Evolutionary conservation across 2,113 vertebrate species (phyloP).

Genomic region (Labeo rohita): DNA sequence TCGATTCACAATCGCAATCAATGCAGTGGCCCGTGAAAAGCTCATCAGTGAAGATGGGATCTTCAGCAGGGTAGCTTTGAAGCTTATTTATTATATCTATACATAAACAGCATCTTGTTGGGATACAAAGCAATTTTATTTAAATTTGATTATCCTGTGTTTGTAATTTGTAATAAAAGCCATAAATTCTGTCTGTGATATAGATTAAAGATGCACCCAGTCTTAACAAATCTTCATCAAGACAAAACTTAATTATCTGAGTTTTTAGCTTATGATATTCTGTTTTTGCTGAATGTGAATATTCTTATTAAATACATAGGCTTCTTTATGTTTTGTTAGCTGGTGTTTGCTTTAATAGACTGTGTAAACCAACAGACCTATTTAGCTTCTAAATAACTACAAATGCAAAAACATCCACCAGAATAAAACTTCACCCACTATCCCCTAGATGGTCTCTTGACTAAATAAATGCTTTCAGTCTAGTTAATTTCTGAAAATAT

Average conservation of each 20-base stretch:
- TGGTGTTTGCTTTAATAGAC: no score
- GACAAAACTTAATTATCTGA: no score
- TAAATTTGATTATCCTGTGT: neutral
- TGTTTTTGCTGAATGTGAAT: no score
- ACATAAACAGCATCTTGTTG: neutral
- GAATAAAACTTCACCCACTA: no score
- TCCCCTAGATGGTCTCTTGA: no score
- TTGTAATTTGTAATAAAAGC: no score
- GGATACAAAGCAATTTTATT: neutral
- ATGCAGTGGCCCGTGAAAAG: constrained; percentile 63
- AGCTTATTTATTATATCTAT: neutral
- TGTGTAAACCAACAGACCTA: no score
- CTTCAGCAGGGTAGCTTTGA: constrained; percentile 60
- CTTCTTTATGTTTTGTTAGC: neutral
- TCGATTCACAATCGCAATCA: constrained; percentile 71
- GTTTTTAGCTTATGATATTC: neutral
- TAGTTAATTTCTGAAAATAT: no score
- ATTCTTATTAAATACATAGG: neutral
- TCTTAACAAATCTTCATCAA: no score
- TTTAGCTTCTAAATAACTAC: no score
- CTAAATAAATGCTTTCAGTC: no score
- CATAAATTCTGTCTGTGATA: neutral
- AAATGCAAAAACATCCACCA: no score
- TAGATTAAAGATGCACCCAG: neutral
- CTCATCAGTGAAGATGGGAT: constrained; percentile 66